Base-by-base conservation (phyloP, 2,797 vertebrate species). In the Melanotaenia pygmaea region DNA sequence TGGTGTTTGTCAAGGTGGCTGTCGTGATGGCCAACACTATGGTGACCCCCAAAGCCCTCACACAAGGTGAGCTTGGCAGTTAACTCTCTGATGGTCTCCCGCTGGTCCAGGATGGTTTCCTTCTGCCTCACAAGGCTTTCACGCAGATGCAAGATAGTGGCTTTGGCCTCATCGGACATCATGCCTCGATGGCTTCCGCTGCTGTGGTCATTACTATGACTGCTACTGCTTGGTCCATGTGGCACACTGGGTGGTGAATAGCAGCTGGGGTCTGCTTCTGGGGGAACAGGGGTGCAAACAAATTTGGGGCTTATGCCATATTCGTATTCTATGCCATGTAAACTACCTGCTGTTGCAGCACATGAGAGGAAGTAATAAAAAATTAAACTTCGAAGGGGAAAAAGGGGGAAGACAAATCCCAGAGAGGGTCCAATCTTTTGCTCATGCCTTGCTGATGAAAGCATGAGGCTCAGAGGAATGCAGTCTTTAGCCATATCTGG, bases 71-170 rank as follows among this genome's bases (percentile, higher is more conserved):
- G 90, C 85, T 96, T 96, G 69, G 95, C 93, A 0, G 94, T 96
- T 64, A 96, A 85, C 83, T 96, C 95, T 64, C 95, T 85, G 74
- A 96, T 95, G 30, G 94, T 95, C 81, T 96, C 95, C 40, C 95
- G 86, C 77, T 96, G 95, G 78, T 96, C 95, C 71, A 96, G 81
- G 56, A 96, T 95, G 59, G 93, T 95, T 86, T 96, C 96, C 70
- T 95, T 96, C 80, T 96, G 95, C 63, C 91, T 91, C 61, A 96
- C 95, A 3, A 96, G 91, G 51, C 94, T 95, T 86, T 96, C 95
- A 0, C 95, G 92, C 61, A 96, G 88, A 54, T 95, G 95, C 77
- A 96, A 57, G 82, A 96, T 95, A 11, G 95, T 95, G 75, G 93
- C 85, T 84, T 96, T 95, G 65, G 94, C 95, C 67, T 96, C 95